These are phyloP conservation scores for Atopsyche davidsoni DNA, from an alignment of 1,140 invertebrate genomes.

Conservation along the genomic window DNA sequence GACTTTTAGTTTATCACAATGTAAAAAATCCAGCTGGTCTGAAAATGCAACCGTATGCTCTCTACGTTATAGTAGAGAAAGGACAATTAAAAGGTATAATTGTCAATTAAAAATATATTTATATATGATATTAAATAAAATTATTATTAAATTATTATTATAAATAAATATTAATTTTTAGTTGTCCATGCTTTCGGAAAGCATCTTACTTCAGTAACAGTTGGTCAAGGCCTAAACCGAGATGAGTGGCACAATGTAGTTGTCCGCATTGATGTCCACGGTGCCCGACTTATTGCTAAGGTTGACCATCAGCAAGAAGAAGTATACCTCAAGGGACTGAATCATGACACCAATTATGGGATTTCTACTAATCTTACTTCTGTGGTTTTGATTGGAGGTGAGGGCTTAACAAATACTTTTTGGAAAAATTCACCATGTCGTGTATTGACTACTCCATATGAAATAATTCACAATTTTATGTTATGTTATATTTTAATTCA, in stretches of 20 bases:
- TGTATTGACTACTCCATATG: conserved; percentile 1
- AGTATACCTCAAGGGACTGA: conserved; percentile 70
- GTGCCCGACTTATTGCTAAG: conserved; percentile 70
- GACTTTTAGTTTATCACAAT: conserved; percentile 81
- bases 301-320: conserved; percentile 77
- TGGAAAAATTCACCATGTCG: neutral
- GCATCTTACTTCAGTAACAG: conserved; percentile 74
- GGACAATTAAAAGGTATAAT: conserved; percentile 66
- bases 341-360: conserved; percentile 75
- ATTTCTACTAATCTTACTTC: conserved; percentile 76
- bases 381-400: conserved; percentile 83
- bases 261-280: conserved; percentile 73
- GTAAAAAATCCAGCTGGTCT: conserved; percentile 71
- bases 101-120: neutral
- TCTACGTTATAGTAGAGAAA: conserved; percentile 85
- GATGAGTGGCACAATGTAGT: conserved; percentile 85
- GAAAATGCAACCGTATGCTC: conserved; percentile 70
- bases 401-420: neutral
- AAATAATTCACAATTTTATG: neutral
- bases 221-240: conserved; percentile 81
- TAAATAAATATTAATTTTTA: conserved; percentile 28
- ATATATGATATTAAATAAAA: neutral
- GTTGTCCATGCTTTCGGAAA: conserved; percentile 86
- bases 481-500: conserved; percentile 10
- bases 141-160: neutral